Conservation (phyloP, 2,797 vertebrate genomes). For the Lophotriccus pileatus region DNA sequence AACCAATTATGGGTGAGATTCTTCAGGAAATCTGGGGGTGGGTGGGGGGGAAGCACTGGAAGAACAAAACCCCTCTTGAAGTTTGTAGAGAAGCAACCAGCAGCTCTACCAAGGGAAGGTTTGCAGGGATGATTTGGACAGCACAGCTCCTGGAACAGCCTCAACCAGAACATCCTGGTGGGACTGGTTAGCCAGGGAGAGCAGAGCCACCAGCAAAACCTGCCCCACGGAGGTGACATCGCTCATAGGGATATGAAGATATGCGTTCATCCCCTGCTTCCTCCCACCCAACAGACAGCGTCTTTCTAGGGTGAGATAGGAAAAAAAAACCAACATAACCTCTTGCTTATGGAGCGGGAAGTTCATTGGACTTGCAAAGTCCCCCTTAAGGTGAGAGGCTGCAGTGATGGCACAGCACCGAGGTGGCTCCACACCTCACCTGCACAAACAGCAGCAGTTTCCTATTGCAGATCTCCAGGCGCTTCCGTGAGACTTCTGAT, state of each 20-base stretch:
- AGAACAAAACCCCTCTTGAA: neutral
- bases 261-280: neutral
- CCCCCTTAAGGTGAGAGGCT: neutral
- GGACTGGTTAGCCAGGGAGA: neutral
- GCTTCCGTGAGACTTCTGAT: conserved; percentile 84
- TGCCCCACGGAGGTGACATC: accelerated
- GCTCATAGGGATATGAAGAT: neutral
- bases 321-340: neutral
- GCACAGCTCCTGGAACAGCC: neutral
- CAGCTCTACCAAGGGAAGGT: neutral
- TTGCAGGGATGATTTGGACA: neutral
- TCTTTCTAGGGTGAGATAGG: neutral
- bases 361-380: conserved; percentile 3
- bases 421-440: conserved; percentile 62
- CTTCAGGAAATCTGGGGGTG: neutral
- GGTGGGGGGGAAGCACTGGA: neutral
- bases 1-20: neutral
- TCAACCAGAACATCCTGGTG: accelerated
- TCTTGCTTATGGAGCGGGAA: conserved; percentile 1
- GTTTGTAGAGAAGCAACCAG: neutral
- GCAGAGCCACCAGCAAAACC: neutral
- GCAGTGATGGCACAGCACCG: neutral
- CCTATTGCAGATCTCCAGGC: conserved; percentile 87
- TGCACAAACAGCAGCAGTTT: conserved; percentile 87
- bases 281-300: neutral